Conservation (phyloP, 2,888 invertebrate genomes). For the Drosophila nr. perissopoda region DNA sequence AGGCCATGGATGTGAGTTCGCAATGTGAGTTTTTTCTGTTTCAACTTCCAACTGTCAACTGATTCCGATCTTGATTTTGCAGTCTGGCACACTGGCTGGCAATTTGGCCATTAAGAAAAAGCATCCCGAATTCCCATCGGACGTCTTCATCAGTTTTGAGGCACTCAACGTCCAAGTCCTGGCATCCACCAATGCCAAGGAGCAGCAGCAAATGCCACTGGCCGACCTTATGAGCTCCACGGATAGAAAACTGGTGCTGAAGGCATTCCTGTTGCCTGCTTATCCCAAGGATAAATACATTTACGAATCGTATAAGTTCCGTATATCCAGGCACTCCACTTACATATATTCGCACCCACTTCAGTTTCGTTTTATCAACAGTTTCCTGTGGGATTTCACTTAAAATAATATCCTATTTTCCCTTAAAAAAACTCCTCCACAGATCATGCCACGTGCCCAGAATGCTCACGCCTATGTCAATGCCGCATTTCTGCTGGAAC, state of each 20-base stretch:
- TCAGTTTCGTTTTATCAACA: background rate
- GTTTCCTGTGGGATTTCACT: background rate
- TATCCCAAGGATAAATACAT: conserved; percentile 85
- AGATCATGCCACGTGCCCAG: conserved; percentile 91
- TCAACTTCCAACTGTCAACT: background rate
- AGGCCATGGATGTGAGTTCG: conserved; percentile 87
- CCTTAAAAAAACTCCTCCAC: background rate
- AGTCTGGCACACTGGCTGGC: conserved; percentile 90
- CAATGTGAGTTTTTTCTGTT: conserved; percentile 86
- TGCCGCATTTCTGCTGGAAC: conserved; percentile 89
- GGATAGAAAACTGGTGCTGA: conserved; percentile 87
- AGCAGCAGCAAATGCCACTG: conserved; percentile 86
- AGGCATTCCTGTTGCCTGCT: conserved; percentile 87
- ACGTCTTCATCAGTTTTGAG: conserved; percentile 87
- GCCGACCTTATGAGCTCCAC: conserved; percentile 88
- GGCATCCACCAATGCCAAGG: conserved; percentile 66
- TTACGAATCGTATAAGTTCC: conserved; percentile 89
- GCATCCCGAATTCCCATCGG: conserved; percentile 89
- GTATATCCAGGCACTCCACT: conserved; percentile 66
- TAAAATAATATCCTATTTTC: background rate
- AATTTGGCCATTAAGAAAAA: conserved; percentile 89
- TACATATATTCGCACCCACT: background rate
- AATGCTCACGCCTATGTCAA: conserved; percentile 92
- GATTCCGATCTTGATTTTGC: conserved; percentile 34
- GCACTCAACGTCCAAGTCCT: conserved; percentile 76